Percentiles rank a stretch among this genome's conserved stretches.
phyloP scores from a whole-genome alignment of 2,888 invertebrate species.

The Carterocephalus palaemon region DNA sequence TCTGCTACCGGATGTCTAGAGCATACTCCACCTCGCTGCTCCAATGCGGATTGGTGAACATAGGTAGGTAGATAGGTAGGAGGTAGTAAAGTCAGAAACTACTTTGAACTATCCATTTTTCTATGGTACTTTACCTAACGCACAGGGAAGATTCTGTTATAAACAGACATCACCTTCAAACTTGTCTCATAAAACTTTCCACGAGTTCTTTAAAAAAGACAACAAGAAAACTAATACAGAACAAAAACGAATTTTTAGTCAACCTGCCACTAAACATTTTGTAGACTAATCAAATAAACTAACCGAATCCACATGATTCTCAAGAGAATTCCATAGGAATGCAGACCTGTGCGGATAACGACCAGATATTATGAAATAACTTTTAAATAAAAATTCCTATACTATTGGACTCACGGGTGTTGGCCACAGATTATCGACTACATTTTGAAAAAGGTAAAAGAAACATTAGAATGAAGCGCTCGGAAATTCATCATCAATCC shows the following conservation, averaged over 20 bases:
- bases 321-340: constrained; percentile 15
- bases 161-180: too few species aligned
- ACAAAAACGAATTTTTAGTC: neutral
- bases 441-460: constrained; percentile 1
- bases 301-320: constrained; percentile 19
- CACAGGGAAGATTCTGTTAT: too few species aligned
- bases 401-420: neutral
- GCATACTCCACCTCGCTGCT: too few species aligned
- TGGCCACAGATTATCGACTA: constrained; percentile 10
- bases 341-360: constrained; percentile 14
- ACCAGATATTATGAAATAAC: constrained; percentile 13
- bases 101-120: too few species aligned
- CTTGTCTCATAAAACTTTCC: too few species aligned
- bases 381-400: constrained; percentile 15
- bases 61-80: too few species aligned
- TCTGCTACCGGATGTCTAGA: too few species aligned
- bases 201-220: too few species aligned
- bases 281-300: constrained; percentile 20
- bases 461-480: constrained; percentile 1
- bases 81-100: too few species aligned
- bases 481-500: constrained; percentile 29
- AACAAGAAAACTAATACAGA: too few species aligned
- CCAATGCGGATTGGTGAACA: too few species aligned
- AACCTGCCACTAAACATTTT: constrained; percentile 18
- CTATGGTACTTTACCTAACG: too few species aligned